Base-by-base conservation (phyloP, 2,113 vertebrate species). In the Apistogramma diplotaenia region DNA sequence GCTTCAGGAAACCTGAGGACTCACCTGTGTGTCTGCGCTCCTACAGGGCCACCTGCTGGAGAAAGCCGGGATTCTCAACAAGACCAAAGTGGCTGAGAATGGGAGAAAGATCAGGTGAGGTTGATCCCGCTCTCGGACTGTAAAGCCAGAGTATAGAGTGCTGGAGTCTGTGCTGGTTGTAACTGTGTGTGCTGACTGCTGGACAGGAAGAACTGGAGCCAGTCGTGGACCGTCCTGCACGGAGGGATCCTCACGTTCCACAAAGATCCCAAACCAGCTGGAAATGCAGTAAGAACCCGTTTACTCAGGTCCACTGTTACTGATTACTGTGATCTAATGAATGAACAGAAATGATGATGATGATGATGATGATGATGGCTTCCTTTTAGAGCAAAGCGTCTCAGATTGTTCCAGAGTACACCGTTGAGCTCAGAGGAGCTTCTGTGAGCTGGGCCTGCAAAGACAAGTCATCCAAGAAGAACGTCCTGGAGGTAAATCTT, bases 391-490 rank as follows among this genome's bases (percentile, higher is more conserved):
- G 88, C 51, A 97, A 97, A 29, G 90, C 91, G 18, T 97, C 94
- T 25, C 94, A 98, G 92, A 97, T 96, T 13, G 93, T 95, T 9
- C 96, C 98, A 0, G 97, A 99, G 61, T 96, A 96, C 92, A 99
- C 97, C 0, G 96, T 97, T 60, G 95, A 97, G 1, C 94, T 99
- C 72, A 94, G 86, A 1, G 97, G 97, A 21, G 96, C 97, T 2
- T 84, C 89, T 0, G 85, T 99, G 1, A 0, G 60, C 55, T 96
- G 97, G 97, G 97, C 97, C 0, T 0, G 92, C 81, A 97, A 94
- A 86, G 97, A 98, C 79, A 99, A 99, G 65, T 99, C 97, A 15
- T 99, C 98, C 92, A 99, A 97, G 93, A 99, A 97, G 89, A 96
- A 99, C 0, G 97, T 99, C 23, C 85, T 99, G 3, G 97, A 99